phyloP scores from a whole-genome alignment of 1,140 invertebrate genomes.

The Spodoptera frugiperda region DNA sequence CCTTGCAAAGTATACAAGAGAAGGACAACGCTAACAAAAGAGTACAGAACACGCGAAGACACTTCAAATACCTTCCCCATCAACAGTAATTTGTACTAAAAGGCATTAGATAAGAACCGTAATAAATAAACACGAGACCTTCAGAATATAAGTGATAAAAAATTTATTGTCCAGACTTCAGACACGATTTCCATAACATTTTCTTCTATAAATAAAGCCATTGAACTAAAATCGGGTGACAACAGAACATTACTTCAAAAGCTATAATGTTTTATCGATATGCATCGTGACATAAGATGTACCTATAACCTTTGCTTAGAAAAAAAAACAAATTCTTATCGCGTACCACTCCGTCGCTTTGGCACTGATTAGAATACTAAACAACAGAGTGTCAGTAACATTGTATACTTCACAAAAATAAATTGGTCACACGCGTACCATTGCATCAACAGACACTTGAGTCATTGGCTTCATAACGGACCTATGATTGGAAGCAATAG shows the following conservation, averaged over 20 bases:
- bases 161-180: no score
- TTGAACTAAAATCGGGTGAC: neutral
- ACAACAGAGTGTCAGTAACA: slow-evolving; percentile 41
- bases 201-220: neutral
- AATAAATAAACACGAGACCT: no score
- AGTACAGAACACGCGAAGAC: no score
- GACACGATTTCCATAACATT: no score
- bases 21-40: no score
- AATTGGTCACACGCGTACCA: slow-evolving; percentile 28
- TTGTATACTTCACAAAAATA: slow-evolving; percentile 23
- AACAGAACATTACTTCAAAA: neutral
- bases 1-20: no score
- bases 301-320: slow-evolving; percentile 7
- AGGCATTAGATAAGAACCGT: no score
- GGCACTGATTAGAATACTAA: slow-evolving; percentile 44
- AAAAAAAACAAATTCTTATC: slow-evolving; percentile 41
- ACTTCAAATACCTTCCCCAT: no score
- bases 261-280: slow-evolving; percentile 10
- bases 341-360: neutral
- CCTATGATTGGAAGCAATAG: slow-evolving; percentile 43
- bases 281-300: slow-evolving; percentile 8
- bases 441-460: slow-evolving; percentile 39
- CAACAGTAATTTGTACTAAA: no score
- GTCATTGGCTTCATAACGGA: slow-evolving; percentile 41
- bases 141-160: no score